phyloP scores from a whole-genome alignment of 1,140 invertebrate genomes.

The Rhynchophorus ferrugineus region DNA sequence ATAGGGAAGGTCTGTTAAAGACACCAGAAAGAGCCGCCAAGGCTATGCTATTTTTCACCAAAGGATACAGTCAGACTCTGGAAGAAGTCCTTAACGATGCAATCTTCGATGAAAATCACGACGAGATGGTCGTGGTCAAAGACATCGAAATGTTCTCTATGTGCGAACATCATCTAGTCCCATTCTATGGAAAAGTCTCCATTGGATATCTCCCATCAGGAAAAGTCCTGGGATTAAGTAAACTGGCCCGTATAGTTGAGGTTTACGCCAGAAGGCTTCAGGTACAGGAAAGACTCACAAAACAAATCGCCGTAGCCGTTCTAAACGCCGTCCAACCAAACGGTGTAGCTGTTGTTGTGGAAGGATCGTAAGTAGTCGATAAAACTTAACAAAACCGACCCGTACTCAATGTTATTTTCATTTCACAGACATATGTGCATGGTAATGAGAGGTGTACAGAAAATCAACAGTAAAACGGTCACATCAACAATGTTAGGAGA shows the following conservation, averaged over 20 bases:
- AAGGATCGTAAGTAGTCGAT: constrained; percentile 88
- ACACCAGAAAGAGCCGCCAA: constrained; percentile 14
- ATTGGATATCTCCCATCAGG: constrained; percentile 98
- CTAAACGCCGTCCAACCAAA: constrained; percentile 94
- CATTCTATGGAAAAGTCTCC: constrained; percentile 97
- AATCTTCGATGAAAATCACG: constrained; percentile 97
- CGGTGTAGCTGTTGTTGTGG: constrained; percentile 96
- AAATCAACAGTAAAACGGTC: constrained; percentile 97
- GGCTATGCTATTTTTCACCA: constrained; percentile 12
- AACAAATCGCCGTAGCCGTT: constrained; percentile 95
- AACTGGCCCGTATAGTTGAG: constrained; percentile 78
- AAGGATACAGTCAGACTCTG: constrained; percentile 10
- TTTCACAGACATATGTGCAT: constrained; percentile 98
- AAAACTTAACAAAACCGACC: too few relatives aligned
- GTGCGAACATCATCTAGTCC: constrained; percentile 98
- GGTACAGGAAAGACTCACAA: constrained; percentile 96
- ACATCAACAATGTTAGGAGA: constrained; percentile 99
- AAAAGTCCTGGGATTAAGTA: constrained; percentile 71
- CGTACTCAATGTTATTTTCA: constrained; percentile 23
- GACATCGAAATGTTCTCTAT: constrained; percentile 99
- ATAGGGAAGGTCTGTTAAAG: constrained; percentile 12
- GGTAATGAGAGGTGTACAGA: constrained; percentile 99
- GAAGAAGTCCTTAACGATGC: constrained; percentile 86
- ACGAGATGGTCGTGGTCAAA: constrained; percentile 99
- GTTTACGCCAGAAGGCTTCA: constrained; percentile 93